These are phyloP conservation scores for Argynnis bischoffii DNA, from an alignment of 2,888 invertebrate genomes.

Conservation along the genomic window DNA sequence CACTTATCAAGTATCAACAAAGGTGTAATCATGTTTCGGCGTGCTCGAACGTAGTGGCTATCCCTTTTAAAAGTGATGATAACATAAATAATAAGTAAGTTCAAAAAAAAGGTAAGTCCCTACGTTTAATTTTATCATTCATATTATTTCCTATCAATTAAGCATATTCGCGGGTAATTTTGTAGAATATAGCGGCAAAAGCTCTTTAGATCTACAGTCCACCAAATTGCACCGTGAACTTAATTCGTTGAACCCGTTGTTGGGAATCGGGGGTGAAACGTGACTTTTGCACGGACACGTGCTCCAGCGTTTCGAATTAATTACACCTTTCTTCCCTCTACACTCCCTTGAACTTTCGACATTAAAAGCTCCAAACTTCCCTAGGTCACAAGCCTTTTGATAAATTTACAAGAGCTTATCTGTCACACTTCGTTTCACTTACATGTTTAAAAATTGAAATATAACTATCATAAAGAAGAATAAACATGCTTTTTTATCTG, in stretches of 20 bases:
- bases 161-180: background rate
- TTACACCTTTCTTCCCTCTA: slow-evolving; percentile 8
- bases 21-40: no score
- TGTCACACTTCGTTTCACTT: background rate
- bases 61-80: no score
- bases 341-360: background rate
- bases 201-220: slow-evolving; percentile 2
- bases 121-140: background rate
- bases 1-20: no score
- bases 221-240: slow-evolving; percentile 6
- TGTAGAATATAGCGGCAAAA: background rate
- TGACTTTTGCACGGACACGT: slow-evolving; percentile 14
- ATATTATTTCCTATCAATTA: background rate
- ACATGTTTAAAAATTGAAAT: no score
- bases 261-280: background rate
- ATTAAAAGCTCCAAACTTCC: background rate
- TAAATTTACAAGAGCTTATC: background rate
- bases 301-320: slow-evolving; percentile 18
- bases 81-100: no score
- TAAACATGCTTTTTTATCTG: no score
- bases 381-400: background rate
- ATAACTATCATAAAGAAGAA: no score
- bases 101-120: no score
- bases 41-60: no score
- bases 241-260: slow-evolving; percentile 11